Percentiles rank a stretch among this genome's conserved stretches.
phyloP scores from a whole-genome alignment of 2,113 vertebrate genomes.

The Xiphophorus hellerii region DNA sequence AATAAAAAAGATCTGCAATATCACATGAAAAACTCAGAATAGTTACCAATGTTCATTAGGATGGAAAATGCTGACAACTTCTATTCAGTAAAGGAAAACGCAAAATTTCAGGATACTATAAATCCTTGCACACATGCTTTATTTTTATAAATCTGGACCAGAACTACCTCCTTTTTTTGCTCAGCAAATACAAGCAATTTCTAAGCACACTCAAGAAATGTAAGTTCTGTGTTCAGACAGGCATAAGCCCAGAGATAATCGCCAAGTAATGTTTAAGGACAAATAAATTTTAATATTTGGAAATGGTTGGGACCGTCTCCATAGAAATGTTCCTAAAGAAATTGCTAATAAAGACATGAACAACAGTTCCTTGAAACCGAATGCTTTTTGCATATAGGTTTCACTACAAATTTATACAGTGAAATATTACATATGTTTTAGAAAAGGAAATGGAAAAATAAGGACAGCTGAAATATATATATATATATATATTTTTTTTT shows the following conservation, averaged over 20 bases:
- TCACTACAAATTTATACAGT: not conserved
- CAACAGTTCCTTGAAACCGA: not conserved
- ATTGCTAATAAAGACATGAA: not conserved
- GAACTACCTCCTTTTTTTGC: too few relatives aligned
- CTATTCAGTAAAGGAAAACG: not conserved
- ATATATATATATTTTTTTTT: too few relatives aligned
- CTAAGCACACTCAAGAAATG: not conserved
- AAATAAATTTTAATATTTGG: not conserved
- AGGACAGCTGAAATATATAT: not conserved
- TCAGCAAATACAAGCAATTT: too few relatives aligned
- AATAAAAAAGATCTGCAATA: too few relatives aligned
- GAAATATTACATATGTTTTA: not conserved
- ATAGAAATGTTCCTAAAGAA: not conserved
- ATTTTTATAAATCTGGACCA: not conserved
- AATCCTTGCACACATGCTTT: not conserved
- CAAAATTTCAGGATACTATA: not conserved
- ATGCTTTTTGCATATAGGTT: not conserved
- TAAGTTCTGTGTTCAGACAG: not conserved
- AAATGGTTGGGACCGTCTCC: not conserved
- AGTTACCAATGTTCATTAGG: not conserved
- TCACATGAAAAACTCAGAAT: not conserved
- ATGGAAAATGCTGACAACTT: not conserved
- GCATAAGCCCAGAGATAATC: not conserved
- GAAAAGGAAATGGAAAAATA: not conserved
- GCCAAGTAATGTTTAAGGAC: not conserved